These are phyloP conservation scores for Monopterus albus DNA, from an alignment of 2,113 vertebrate species.

Conservation along the genomic window DNA sequence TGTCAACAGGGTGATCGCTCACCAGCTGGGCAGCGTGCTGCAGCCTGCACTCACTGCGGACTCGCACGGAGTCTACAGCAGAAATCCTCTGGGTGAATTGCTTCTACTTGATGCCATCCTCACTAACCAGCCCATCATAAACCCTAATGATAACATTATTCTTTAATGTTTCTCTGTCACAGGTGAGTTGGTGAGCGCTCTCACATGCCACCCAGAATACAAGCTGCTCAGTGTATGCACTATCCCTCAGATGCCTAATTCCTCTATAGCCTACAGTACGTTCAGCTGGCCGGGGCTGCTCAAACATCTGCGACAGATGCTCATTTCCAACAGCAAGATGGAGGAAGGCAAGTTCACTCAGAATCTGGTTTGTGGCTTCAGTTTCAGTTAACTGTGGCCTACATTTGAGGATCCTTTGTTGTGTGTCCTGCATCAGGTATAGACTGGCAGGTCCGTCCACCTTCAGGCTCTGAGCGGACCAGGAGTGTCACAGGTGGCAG, in stretches of 20 bases:
- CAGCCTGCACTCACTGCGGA: constrained; percentile 85
- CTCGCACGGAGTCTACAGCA: constrained; percentile 79
- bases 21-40: constrained; percentile 92
- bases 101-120: not conserved
- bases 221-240: constrained; percentile 90
- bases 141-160: not conserved
- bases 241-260: constrained; percentile 92
- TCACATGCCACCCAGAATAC: constrained; percentile 93
- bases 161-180: constrained; percentile 13
- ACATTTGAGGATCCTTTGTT: not conserved
- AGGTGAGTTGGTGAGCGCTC: constrained; percentile 89
- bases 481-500: constrained; percentile 53
- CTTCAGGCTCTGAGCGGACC: constrained; percentile 54
- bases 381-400: not conserved
- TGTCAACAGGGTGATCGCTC: constrained; percentile 91
- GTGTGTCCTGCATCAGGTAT: constrained; percentile 82
- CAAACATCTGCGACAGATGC: constrained; percentile 95
- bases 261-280: constrained; percentile 87
- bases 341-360: constrained; percentile 86
- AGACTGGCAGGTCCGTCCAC: constrained; percentile 88
- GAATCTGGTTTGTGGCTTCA: not conserved
- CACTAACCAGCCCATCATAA: not conserved
- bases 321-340: constrained; percentile 92
- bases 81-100: constrained; percentile 87
- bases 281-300: constrained; percentile 92